Base-by-base conservation (phyloP, 1,140 invertebrate species). In the Pseudobourletiella spinata region DNA sequence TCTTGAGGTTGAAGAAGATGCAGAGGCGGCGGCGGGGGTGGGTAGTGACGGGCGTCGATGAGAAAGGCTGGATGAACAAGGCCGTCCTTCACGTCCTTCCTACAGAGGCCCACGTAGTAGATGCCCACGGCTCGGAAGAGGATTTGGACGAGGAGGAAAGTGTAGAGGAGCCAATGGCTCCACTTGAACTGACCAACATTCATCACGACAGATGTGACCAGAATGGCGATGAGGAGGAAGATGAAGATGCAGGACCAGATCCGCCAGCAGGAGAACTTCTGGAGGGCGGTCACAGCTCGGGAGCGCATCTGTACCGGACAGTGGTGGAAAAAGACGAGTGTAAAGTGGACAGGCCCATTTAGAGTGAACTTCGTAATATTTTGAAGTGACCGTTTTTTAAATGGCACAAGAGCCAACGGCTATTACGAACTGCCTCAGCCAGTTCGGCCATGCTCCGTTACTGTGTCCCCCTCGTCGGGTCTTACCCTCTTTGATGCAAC, bases 181-280 rank as follows among this genome's bases (percentile, higher is more conserved):
- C 50, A 54, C 8, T 15, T 25, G 11, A 25, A 28, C 11, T 16
- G 25, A 11, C 16, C 6, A 6, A 30, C 6, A 28, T 28, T 54
- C 22, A 28, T 4, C 6, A 26, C 50, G 3, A 54, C 11, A 15
- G 25, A 8, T 4, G 22, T 26, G 6, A 25, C 30, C 24, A 54
- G 25, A 6, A 54, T 18, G 24, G 30, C 24, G 4, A 26, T 28
- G 6, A 54, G 22, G 6, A 54, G 25, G 20, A 11, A 54, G 15
- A 54, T 4, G 50, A 15, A 54, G 25, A 54, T 20, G 25, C 8
- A 28, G 4, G 50, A 54, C 50, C 50, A 54, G 15, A 54, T 28
- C 11, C 50, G 50, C 50, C 50, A 54, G 22, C 50, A 54, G 16
- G 50, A 28, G 25, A 54, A 54, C 30, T 54, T 54, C 20, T 54